Conservation (phyloP, 2,113 vertebrate genomes). For the Phrynosoma blainvillii region DNA sequence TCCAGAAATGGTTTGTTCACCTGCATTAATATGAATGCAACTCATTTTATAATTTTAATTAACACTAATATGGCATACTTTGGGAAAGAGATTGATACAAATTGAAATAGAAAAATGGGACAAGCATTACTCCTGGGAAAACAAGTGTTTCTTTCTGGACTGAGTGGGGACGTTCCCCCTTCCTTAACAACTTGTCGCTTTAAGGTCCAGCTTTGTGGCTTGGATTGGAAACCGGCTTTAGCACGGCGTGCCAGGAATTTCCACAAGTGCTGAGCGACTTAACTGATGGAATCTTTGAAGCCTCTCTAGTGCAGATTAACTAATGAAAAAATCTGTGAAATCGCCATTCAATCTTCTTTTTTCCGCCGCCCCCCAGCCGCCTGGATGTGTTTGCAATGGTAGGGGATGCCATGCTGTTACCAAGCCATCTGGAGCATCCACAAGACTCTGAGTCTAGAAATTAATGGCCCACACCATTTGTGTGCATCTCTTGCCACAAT, state of each 20-base stretch:
- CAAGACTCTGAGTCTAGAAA: constrained; percentile 68
- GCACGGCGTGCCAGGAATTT: constrained; percentile 75
- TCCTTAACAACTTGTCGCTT: constrained; percentile 43
- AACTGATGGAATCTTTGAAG: constrained; percentile 80
- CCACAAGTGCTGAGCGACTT: constrained; percentile 74
- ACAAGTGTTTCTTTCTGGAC: background rate
- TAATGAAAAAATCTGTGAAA: constrained; percentile 80
- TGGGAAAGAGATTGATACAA: background rate
- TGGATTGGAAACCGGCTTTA: constrained; percentile 79
- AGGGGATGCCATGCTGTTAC: constrained; percentile 69
- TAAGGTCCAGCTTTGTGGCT: constrained; percentile 63
- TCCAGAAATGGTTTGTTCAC: background rate
- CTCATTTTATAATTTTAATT: background rate
- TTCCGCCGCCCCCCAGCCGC: constrained; percentile 45
- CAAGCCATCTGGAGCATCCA: constrained; percentile 71
- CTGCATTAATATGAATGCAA: background rate
- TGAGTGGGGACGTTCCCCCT: background rate
- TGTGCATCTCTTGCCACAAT: constrained; percentile 63
- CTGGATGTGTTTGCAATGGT: constrained; percentile 62
- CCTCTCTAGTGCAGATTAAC: constrained; percentile 78
- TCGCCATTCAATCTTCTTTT: constrained; percentile 73
- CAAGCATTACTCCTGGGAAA: background rate
- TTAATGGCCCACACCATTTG: constrained; percentile 69
- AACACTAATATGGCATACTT: background rate
- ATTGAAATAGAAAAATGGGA: background rate